These are phyloP conservation scores for Rhinoderma darwinii DNA, from an alignment of 2,113 vertebrate genomes.

Conservation along the genomic window DNA sequence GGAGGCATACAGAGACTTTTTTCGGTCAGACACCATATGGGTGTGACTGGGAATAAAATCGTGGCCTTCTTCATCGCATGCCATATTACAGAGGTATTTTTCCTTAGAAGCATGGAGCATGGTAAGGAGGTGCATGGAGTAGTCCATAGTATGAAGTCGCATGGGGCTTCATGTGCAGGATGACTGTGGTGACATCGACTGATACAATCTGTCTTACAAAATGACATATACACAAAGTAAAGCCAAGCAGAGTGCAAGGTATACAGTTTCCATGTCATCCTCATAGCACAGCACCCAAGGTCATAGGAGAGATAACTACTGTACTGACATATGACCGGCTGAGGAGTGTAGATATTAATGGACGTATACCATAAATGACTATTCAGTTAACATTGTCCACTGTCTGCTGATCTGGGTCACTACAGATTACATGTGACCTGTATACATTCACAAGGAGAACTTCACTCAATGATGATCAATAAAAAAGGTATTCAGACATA, in stretches of 20 bases:
- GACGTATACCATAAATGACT: background rate
- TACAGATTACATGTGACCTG: background rate
- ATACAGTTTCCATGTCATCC: slow-evolving; percentile 6
- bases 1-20: too few relatives aligned
- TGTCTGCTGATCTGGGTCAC: background rate
- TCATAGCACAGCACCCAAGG: background rate
- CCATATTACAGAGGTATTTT: too few relatives aligned
- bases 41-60: too few relatives aligned
- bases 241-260: background rate
- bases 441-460: background rate
- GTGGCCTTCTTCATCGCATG: too few relatives aligned
- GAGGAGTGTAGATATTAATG: background rate
- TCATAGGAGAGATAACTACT: background rate
- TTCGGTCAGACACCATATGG: too few relatives aligned
- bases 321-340: background rate
- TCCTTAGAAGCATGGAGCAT: too few relatives aligned
- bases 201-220: background rate
- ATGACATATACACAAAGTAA: background rate
- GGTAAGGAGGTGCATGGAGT: too few relatives aligned
- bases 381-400: background rate
- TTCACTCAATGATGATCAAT: background rate
- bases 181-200: background rate
- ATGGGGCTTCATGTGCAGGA: too few relatives aligned
- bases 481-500: background rate
- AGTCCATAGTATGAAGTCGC: too few relatives aligned